Evolutionary conservation across 2,888 invertebrate species (phyloP), one percentile per base, ranked within the genome.

Genomic region (Antitype chi): DNA sequence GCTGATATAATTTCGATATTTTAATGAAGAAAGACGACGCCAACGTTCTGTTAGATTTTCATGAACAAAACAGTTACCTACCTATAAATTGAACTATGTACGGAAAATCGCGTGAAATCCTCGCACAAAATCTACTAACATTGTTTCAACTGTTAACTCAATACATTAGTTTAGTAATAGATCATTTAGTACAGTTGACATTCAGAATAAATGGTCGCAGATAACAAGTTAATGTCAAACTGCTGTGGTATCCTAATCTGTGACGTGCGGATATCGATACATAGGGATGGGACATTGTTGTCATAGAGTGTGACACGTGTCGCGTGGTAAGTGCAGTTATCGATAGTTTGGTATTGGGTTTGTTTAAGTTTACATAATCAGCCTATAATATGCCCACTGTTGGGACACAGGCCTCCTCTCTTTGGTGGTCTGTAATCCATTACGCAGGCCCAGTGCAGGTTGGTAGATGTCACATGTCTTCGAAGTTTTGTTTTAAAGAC

Each of bases 141-240:
- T 60, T 76, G 38, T 70, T 66, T 32, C 47, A 62, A 72, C 32
- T 55, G 11, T 64, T 57, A 53, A 49, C 15, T 9, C 15, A 43
- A 60, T 49, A 72, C 38, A 72, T 70, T 78, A 67, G 62, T 84
- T 77, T n/a, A 11, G 62, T 53, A 64, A 76, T 82, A 86, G 52
- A 86, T 85, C 68, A 78, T 72, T 60, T 52, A 84, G 70, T 38
- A 43, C 66, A 63, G 67, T 71, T 47, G 32, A 72, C 55, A 70
- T 85, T 80, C 86, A 78, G 78, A 86, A 73, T 84, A 86, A 28
- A 60, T 81, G 63, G 70, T 49, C 15, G 62, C 63, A 47, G 86
- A 86, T 86, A 78, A 66, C 75, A 76, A 84, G 77, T 86, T 78
- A n/a, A 32, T 59, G 78, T 73, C 78, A 67, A 72, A 82, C 52